A percentile compares a stretch with the other conserved stretches of the same genome.
phyloP scores from a whole-genome alignment of 2,113 vertebrate genomes.

The Narcine bancroftii region DNA sequence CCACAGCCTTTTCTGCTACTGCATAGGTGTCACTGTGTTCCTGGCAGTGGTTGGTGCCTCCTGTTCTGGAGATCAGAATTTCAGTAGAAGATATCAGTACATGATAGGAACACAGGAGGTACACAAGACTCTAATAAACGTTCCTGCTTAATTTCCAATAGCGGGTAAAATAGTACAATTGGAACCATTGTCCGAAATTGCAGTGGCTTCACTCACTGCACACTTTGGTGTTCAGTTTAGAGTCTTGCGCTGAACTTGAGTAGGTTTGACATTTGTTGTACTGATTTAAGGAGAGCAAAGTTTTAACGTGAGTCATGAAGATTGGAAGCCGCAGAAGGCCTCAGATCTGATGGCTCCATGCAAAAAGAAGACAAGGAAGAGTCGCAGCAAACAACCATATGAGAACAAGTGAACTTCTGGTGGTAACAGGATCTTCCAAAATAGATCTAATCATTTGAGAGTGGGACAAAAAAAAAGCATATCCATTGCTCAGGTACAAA shows the following conservation, averaged over 20 bases:
- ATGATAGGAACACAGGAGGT: too few relatives aligned
- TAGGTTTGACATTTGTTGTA: background rate
- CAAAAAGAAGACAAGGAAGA: background rate
- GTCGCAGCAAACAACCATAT: background rate
- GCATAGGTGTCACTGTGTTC: too few relatives aligned
- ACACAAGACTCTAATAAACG: too few relatives aligned
- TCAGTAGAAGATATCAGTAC: too few relatives aligned
- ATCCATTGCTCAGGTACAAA: background rate
- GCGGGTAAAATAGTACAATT: too few relatives aligned
- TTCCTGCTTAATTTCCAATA: too few relatives aligned
- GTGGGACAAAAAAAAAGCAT: background rate
- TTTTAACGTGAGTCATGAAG: too few relatives aligned
- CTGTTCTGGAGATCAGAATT: too few relatives aligned
- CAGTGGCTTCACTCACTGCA: background rate
- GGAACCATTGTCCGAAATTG: background rate
- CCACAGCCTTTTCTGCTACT: too few relatives aligned
- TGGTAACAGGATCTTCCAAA: background rate
- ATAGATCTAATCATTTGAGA: background rate
- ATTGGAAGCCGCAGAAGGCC: background rate
- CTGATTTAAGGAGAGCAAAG: background rate
- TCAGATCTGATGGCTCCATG: background rate
- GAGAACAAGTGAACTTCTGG: background rate
- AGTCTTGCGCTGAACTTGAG: background rate
- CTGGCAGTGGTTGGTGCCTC: too few relatives aligned
- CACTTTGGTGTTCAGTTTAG: background rate